Conservation (phyloP, 92 coral and sea anemone species). For the Diadumene lineata region DNA sequence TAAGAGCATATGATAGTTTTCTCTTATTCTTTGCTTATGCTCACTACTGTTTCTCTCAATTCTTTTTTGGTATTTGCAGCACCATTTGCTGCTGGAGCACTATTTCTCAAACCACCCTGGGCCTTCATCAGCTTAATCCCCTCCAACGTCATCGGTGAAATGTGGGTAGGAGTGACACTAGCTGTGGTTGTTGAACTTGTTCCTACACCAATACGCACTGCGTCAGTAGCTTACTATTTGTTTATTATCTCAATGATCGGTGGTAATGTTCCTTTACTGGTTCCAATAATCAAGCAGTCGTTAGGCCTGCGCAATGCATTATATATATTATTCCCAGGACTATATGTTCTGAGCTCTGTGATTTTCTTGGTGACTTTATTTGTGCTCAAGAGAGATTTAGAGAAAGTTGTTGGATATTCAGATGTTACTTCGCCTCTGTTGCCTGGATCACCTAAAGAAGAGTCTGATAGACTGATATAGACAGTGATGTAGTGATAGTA, state of each 20-base stretch:
- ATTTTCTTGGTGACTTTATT: constrained; percentile 83
- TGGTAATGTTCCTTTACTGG: constrained; percentile 87
- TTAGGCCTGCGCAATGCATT: constrained; percentile 82
- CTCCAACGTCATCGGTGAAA: constrained; percentile 90
- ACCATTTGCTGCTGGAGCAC: constrained; percentile 95
- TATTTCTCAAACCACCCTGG: constrained; percentile 86
- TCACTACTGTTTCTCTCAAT: not conserved
- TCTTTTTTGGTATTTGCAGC: constrained; percentile 77
- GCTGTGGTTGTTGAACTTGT: constrained; percentile 95
- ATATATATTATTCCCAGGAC: constrained; percentile 84
- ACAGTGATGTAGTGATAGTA: not conserved
- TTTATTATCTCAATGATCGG: constrained; percentile 90
- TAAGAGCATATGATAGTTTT: no score
- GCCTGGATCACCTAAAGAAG: constrained; percentile 48
- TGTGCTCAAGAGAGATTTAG: constrained; percentile 80
- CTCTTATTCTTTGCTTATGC: no score
- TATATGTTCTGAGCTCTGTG: constrained; percentile 85
- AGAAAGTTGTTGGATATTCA: constrained; percentile 28
- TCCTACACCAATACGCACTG: constrained; percentile 79
- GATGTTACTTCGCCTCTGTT: constrained; percentile 61
- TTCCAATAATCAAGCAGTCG: constrained; percentile 71
- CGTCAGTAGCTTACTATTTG: constrained; percentile 83
- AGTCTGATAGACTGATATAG: constrained; percentile 22
- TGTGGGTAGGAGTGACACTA: constrained; percentile 98
- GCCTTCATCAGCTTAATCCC: constrained; percentile 90